phyloP scores from a whole-genome alignment of 2,113 vertebrate species.

The Dasypus novemcinctus region DNA sequence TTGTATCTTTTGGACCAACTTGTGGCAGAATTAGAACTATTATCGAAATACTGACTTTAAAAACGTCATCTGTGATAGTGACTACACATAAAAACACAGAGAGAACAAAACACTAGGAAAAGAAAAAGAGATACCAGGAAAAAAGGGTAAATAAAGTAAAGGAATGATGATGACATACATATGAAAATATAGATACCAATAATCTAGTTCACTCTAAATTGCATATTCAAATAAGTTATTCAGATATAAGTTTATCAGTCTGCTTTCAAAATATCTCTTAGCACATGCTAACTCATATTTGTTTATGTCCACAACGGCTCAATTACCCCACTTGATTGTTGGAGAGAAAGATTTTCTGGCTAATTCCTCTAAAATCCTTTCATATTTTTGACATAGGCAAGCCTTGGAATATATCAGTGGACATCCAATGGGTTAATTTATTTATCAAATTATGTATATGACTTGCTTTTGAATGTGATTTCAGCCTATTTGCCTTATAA shows the following conservation, averaged over 20 bases:
- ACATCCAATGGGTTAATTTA: neutral
- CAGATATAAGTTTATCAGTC: neutral
- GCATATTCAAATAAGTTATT: neutral
- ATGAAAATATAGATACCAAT: neutral
- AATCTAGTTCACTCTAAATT: neutral
- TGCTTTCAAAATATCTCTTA: conserved; percentile 50
- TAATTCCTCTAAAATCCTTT: conserved; percentile 27
- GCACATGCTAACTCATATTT: neutral
- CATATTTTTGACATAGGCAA: neutral
- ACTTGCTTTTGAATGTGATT: neutral
- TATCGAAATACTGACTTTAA: conserved; percentile 31
- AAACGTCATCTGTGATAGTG: neutral
- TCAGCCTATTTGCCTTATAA: neutral
- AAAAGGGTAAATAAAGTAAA: neutral
- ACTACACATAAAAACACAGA: neutral
- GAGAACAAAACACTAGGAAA: neutral
- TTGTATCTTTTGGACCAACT: neutral
- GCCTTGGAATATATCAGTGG: neutral
- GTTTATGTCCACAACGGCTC: conserved; percentile 6
- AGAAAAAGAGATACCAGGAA: neutral
- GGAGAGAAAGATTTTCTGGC: neutral
- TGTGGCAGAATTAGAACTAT: neutral
- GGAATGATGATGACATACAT: neutral
- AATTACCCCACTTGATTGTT: neutral
- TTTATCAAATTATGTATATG: neutral